phyloP scores from a whole-genome alignment of 2,888 invertebrate genomes.

The Hypomecis punctinalis region DNA sequence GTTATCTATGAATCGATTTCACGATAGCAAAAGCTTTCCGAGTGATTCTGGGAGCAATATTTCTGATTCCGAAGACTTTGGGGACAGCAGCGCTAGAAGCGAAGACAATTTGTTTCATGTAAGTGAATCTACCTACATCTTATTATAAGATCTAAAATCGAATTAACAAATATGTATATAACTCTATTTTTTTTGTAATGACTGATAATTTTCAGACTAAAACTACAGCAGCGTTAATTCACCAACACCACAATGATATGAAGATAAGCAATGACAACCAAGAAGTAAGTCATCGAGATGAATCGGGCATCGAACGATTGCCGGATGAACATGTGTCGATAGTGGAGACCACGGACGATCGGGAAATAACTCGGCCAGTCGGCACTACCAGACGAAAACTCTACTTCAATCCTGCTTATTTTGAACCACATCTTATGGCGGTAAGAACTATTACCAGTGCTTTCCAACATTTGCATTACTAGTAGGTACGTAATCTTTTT shows the following conservation, averaged over 20 bases:
- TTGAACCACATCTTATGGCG: conserved; percentile 93
- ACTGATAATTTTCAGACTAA: conserved; percentile 62
- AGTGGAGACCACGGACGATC: conserved; percentile 91
- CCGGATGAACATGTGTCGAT: conserved; percentile 95
- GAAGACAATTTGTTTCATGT: conserved; percentile 71
- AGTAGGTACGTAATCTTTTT: not conserved
- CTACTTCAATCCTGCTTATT: conserved; percentile 96
- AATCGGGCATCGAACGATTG: conserved; percentile 87
- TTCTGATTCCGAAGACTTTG: conserved; percentile 87
- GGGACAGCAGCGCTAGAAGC: conserved; percentile 70
- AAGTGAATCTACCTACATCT: conserved; percentile 49
- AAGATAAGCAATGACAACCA: conserved; percentile 62
- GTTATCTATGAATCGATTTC: conserved; percentile 85
- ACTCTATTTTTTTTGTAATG: conserved; percentile 7
- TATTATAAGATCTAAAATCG: not conserved
- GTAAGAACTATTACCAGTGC: conserved; percentile 80
- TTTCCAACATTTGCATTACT: not conserved
- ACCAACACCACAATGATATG: conserved; percentile 82
- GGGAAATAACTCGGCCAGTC: conserved; percentile 87
- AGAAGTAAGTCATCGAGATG: conserved; percentile 79
- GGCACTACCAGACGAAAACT: conserved; percentile 91
- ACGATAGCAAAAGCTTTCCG: conserved; percentile 73
- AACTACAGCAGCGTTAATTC: conserved; percentile 89
- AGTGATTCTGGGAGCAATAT: conserved; percentile 86
- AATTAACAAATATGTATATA: not conserved